Evolutionary conservation across 2,797 vertebrate genomes (phyloP), one percentile per base, ranked within the genome.

Genomic region (Remorina albescens): DNA sequence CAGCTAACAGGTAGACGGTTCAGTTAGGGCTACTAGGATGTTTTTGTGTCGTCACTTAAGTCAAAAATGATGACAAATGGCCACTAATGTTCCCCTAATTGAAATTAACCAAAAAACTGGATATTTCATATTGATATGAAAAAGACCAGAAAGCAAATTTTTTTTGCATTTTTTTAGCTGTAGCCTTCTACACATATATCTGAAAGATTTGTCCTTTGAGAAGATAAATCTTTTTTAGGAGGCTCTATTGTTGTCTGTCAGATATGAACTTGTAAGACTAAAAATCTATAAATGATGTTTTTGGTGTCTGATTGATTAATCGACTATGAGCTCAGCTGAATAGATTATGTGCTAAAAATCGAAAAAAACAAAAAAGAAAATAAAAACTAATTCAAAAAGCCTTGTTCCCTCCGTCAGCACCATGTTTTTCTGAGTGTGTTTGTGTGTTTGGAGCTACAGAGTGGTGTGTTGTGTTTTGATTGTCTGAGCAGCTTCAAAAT

Each of bases 321-420:
- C 15, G 28, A 64, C 18, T 32, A 26, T 42, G 21, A 26, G 47
- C 50, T 60, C 37, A 66, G 53, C 64, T 79, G 26, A 78, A 80
- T 28, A 78, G 53, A 71, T 71, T 76, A 34, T 70, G 61, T 72
- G 72, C 54, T 88, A 89, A 90, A 96, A 96, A 94, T n/a, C n/a
- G n/a, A 94, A 94, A 37, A 37, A 36, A 62, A 81, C 96, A 96
- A 95, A 95, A 94, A 65, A 81, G 96, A 96, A 95, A 65, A 81
- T 96, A 96, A 95, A 95, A 94, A 95, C 2, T 6, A 41, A 41
- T 5, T 47, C 46, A 70, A 82, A 96, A 91, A 96, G 96, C 95
- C 95, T 95, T 96, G 96, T 98, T 97, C 96, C 96, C 96, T 67
- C 93, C 86, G 0, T 86, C 71, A 90, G 90, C 91, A 91, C 91